Evolutionary conservation across 2,113 vertebrate species (phyloP).

Genomic region (Marmota monax): DNA sequence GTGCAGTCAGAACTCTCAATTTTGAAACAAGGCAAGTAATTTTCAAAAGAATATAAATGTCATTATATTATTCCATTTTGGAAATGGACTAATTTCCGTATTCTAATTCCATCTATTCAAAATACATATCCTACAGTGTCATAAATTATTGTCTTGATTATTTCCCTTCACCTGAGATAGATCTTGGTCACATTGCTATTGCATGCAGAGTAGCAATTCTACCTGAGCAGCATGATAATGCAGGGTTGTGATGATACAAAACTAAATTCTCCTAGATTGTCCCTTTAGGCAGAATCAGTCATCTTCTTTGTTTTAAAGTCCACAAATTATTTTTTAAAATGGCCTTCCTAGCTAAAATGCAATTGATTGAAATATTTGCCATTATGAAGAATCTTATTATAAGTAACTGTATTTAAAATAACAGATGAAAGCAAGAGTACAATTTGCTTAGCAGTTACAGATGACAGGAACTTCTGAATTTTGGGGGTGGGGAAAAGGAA

Average conservation of each 20-base stretch:
- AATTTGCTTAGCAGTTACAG: conserved; percentile 31
- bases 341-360: conserved; percentile 7
- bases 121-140: background rate
- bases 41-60: conserved; percentile 63
- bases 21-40: conserved; percentile 61
- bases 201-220: background rate
- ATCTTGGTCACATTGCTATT: background rate
- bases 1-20: conserved; percentile 27
- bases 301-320: conserved; percentile 37
- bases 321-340: conserved; percentile 43
- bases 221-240: background rate
- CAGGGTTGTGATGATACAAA: background rate
- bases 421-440: background rate
- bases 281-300: background rate
- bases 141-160: conserved; percentile 40
- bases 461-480: background rate
- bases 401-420: conserved; percentile 50
- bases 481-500: background rate
- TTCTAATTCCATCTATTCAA: conserved; percentile 52
- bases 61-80: conserved; percentile 46
- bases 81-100: conserved; percentile 57
- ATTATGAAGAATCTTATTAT: conserved; percentile 37
- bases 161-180: conserved; percentile 21
- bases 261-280: background rate
- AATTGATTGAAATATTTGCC: conserved; percentile 26